phyloP scores from a whole-genome alignment of 2,888 invertebrate genomes.

The Drosophila pseudotakahashii region DNA sequence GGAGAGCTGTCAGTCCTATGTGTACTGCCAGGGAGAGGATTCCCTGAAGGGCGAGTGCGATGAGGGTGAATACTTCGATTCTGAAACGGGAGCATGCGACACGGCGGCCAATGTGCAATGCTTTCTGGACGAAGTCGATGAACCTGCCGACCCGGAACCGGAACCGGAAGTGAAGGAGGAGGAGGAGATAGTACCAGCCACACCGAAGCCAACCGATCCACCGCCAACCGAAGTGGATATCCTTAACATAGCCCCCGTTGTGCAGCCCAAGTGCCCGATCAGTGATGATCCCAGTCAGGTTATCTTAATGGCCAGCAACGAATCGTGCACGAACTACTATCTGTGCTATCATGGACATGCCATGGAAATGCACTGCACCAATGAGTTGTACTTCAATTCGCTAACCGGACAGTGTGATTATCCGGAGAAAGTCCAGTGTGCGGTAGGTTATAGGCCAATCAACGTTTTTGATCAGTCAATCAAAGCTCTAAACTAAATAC shows the following conservation, averaged over 20 bases:
- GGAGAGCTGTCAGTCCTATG: slow-evolving; percentile 75
- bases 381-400: slow-evolving; percentile 79
- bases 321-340: slow-evolving; percentile 80
- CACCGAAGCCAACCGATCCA: slow-evolving; percentile 27
- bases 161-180: slow-evolving; percentile 16
- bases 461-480: background rate
- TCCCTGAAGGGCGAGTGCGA: slow-evolving; percentile 76
- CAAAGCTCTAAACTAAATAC: background rate
- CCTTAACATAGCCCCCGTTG: slow-evolving; percentile 61
- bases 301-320: slow-evolving; percentile 72
- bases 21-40: slow-evolving; percentile 79
- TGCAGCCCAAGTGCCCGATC: slow-evolving; percentile 70
- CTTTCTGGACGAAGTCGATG: slow-evolving; percentile 66
- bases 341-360: slow-evolving; percentile 81
- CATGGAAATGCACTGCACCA: slow-evolving; percentile 82
- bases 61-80: slow-evolving; percentile 73
- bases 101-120: slow-evolving; percentile 69
- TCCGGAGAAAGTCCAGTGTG: slow-evolving; percentile 77
- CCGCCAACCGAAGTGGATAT: slow-evolving; percentile 55
- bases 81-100: slow-evolving; percentile 70
- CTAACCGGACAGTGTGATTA: slow-evolving; percentile 78
- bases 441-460: slow-evolving; percentile 50
- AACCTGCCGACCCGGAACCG: slow-evolving; percentile 41
- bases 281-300: slow-evolving; percentile 78
- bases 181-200: slow-evolving; percentile 15